These are phyloP conservation scores for Agapornis roseicollis DNA, from an alignment of 2,113 vertebrate species.

Conservation along the genomic window DNA sequence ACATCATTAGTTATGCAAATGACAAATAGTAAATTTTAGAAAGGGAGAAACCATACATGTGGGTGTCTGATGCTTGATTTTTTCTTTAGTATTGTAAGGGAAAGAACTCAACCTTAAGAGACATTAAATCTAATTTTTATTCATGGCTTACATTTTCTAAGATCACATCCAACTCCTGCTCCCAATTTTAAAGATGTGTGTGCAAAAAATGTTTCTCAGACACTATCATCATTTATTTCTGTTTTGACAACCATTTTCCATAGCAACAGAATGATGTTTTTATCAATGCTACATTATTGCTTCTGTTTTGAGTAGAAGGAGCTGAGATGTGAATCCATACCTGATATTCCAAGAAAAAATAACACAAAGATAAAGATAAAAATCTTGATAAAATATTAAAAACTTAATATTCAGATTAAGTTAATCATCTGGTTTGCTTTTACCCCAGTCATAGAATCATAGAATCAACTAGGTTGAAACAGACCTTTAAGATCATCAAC, in stretches of 20 bases:
- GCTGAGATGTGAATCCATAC: neutral
- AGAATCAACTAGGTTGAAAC: neutral
- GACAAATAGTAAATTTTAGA: neutral
- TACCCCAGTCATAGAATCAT: neutral
- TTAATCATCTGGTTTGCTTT: neutral
- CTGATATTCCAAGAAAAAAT: neutral
- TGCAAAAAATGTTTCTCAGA: neutral
- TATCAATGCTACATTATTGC: neutral
- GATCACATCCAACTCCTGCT: neutral
- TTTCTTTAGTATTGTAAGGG: neutral
- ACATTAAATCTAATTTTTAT: neutral
- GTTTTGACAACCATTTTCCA: neutral
- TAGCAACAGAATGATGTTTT: neutral
- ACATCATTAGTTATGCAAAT: neutral
- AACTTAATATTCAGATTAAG: neutral
- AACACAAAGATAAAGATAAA: neutral
- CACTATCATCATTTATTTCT: neutral
- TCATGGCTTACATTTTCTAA: neutral
- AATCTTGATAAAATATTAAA: neutral
- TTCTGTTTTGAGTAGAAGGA: neutral
- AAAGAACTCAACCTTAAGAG: neutral
- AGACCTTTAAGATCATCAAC: neutral
- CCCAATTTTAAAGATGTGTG: neutral
- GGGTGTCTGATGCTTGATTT: neutral
- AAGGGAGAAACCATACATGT: neutral